A percentile compares a stretch with the other conserved stretches of the same genome.
Evolutionary conservation across 37 sponge, comb jelly and placozoan genomes (phyloP).

Genomic region (Amphimedon queenslandica): DNA sequence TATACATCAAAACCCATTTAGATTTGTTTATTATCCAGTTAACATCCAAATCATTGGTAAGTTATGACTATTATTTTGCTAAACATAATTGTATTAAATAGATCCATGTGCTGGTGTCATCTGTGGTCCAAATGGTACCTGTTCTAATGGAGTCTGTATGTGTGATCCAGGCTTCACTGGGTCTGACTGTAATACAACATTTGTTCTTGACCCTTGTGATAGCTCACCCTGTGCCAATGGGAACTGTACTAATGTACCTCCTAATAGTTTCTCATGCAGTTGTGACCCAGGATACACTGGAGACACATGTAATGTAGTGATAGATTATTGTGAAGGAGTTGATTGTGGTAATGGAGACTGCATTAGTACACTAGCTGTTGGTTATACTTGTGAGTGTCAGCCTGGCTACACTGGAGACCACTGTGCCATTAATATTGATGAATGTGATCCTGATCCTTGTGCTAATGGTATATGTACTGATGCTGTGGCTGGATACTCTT

Average conservation of each 20-base stretch:
- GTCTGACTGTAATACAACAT: background rate
- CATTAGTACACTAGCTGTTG: background rate
- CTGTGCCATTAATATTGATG: slow-evolving; percentile 36
- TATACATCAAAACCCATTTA: no score
- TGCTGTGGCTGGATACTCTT: background rate
- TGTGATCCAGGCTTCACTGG: slow-evolving; percentile 5
- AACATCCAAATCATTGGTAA: no score
- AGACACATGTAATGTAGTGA: slow-evolving; percentile 11
- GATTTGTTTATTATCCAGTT: no score
- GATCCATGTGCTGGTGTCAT: slow-evolving; percentile 15
- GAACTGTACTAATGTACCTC: background rate
- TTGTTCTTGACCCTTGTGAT: slow-evolving; percentile 19
- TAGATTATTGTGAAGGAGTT: slow-evolving; percentile 29
- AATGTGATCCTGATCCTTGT: slow-evolving; percentile 35
- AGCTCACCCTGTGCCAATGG: slow-evolving; percentile 27
- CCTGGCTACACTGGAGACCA: slow-evolving; percentile 31
- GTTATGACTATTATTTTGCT: no score
- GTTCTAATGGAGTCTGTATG: background rate
- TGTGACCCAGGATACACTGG: slow-evolving; percentile 28
- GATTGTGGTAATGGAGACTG: slow-evolving; percentile 22
- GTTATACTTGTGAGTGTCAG: slow-evolving; percentile 29
- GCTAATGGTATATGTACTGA: slow-evolving; percentile 7
- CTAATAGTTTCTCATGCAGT: background rate
- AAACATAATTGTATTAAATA: no score
- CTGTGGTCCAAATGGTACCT: background rate